Evolutionary conservation across 2,797 vertebrate species (phyloP), one percentile per base, ranked within the genome.

Genomic region (Lithobates sylvaticus): DNA sequence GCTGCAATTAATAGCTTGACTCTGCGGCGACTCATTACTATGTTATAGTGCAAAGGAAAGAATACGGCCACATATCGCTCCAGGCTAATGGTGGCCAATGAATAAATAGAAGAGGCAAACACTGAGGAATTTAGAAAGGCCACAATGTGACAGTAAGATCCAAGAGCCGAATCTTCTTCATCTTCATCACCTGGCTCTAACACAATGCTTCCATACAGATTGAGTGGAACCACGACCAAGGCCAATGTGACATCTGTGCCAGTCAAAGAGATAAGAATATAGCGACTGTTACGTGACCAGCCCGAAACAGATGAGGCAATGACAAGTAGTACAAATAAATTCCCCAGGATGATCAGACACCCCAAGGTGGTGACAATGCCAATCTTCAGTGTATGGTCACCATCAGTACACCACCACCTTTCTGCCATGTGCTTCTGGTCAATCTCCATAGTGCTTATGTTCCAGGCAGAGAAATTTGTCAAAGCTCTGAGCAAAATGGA

Each of bases 61-160:
- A 96, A 95, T 68, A 96, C 95, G 0, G 96, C 96, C 0, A 96
- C 78, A 87, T 96, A 97, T 67, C 95, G 90, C 89, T 96, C 96
- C 54, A 96, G 91, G 81, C 95, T 96, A 64, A 96, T 96, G 0
- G 91, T 91, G 42, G 95, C 93, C 83, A 96, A 91, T 0, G 95
- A 95, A 84, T 96, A 97, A 92, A 97, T 96, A 90, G 95, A 95
- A 10, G 96, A 96, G 67, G 96, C 95, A 84, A 95, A 96, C 27
- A 96, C 87, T 23, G 94, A 94, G 76, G 95, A 92, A 75, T 95
- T 96, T 74, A 94, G 90, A 77, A 95, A 96, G 81, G 96, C 96
- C 88, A 96, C 96, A 0, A 92, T 76, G 5, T 96, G 96, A 86
- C 96, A 96, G 2, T 95, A 92, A 21, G 80, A 8, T 5, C 29